Conservation (phyloP, 2,888 invertebrate species). For the Agrochola litura region DNA sequence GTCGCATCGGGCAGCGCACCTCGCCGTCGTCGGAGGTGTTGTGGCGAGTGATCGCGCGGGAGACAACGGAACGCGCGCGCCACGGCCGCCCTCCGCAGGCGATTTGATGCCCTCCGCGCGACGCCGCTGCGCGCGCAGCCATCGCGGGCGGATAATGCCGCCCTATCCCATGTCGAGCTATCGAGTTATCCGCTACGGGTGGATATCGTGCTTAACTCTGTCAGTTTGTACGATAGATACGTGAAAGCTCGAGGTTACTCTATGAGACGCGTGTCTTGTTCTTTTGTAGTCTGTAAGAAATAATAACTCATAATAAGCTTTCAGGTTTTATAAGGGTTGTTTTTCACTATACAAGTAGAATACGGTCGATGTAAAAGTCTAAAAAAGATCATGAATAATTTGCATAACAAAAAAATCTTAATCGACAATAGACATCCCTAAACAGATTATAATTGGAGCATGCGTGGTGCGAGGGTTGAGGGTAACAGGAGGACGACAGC, state of each 20-base stretch:
- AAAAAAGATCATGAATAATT: conserved; percentile 52
- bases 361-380: not conserved
- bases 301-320: not conserved
- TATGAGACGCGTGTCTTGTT: conserved; percentile 65
- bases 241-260: conserved; percentile 72
- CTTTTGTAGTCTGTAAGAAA: conserved; percentile 57
- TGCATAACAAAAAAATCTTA: conserved; percentile 71
- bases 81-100: conserved; percentile 88
- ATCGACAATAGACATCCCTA: conserved; percentile 89
- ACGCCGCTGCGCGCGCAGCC: conserved; percentile 88
- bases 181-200: conserved; percentile 85
- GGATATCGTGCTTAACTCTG: conserved; percentile 82
- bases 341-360: conserved; percentile 5
- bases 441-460: conserved; percentile 91
- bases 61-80: conserved; percentile 84
- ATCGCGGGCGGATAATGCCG: conserved; percentile 85
- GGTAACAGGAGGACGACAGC: conserved; percentile 74
- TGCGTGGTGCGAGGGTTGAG: conserved; percentile 88
- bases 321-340: not conserved
- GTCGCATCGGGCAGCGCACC: conserved; percentile 77
- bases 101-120: conserved; percentile 89
- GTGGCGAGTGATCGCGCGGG: conserved; percentile 79
- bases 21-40: conserved; percentile 80
- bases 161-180: conserved; percentile 88
- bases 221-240: conserved; percentile 77